Percentiles rank a stretch among this genome's conserved stretches.
phyloP scores from a whole-genome alignment of 2,113 vertebrate species.

The Egretta garzetta region DNA sequence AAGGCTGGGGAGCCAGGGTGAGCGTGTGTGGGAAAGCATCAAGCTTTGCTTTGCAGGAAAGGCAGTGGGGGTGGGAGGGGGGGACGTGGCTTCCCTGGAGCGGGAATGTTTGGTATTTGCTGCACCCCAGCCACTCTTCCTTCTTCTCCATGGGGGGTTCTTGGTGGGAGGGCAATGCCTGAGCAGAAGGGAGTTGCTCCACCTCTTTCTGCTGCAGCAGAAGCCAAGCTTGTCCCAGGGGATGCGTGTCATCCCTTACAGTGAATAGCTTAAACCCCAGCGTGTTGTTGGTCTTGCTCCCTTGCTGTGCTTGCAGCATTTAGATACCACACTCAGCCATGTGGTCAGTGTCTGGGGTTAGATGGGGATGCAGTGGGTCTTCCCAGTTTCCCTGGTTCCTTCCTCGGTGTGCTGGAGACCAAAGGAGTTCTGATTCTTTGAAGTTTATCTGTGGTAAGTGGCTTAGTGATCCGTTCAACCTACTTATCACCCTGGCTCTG shows the following conservation, averaged over 20 bases:
- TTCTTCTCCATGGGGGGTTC: conserved; percentile 28
- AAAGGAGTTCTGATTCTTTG: background rate
- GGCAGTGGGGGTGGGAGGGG: background rate
- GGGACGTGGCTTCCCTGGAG: conserved; percentile 1
- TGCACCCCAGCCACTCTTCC: conserved; percentile 38
- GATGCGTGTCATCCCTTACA: background rate
- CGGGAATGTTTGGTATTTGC: conserved; percentile 49
- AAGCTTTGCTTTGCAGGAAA: conserved; percentile 7
- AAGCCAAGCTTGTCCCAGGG: background rate
- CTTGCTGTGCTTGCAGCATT: background rate
- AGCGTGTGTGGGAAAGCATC: background rate
- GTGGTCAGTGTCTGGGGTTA: background rate
- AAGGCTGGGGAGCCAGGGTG: background rate
- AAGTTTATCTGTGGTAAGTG: background rate
- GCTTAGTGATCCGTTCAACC: background rate
- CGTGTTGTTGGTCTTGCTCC: background rate
- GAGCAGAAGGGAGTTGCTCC: conserved; percentile 31
- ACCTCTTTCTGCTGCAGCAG: background rate
- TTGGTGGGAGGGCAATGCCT: background rate
- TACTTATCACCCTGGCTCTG: background rate
- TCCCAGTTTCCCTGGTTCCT: background rate
- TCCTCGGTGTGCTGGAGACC: background rate
- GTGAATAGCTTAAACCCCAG: background rate
- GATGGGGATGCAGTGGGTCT: background rate
- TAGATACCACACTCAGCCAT: background rate